Evolutionary conservation across 2,797 vertebrate species (phyloP), one percentile per base, ranked within the genome.

Genomic region (Australoheros facetus): DNA sequence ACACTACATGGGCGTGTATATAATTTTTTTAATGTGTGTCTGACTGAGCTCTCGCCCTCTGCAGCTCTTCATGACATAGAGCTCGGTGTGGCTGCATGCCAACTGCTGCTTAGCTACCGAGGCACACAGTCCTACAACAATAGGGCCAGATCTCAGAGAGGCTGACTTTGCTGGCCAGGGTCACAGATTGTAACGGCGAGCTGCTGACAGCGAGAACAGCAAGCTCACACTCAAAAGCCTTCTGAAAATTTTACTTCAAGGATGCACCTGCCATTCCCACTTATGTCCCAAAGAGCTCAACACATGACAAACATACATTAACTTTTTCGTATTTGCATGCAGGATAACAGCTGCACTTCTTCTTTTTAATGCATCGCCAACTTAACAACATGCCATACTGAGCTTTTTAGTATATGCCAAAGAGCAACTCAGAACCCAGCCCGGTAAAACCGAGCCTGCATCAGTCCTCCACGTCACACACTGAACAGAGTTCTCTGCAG

Each of bases 81-180:
- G 86, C 85, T 85, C 2, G 2, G 4, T 2, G 69, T 94, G 94
- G 92, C 89, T 8, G 71, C 6, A 1, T 28, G 91, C 93, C 94
- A 94, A 23, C 79, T 73, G 93, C 93, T 94, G 93, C 93, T 91
- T 91, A 93, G 93, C 91, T 90, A 93, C 93, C 64, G 74, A 89
- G 32, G 88, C 88, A 94, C 91, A 94, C 91, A 90, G 85, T 42
- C 34, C 56, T 86, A 89, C 91, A 94, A 93, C 93, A 93, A 91
- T 85, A 69, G 82, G 76, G 42, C 51, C 17, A 1, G 70, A 69
- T 85, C 85, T 80, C 62, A 34, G 81, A 5, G 79, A 79, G 84
- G 55, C 85, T 66, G 88, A 86, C 82, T 85, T 5, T 17, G 78
- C 79, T 26, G 85, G 76, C 72, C 9, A 14, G 12, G 88, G 88